Percentiles rank a stretch among this genome's conserved stretches.
Conservation (phyloP, 2,888 invertebrate genomes). For the Noctua fimbriata region DNA sequence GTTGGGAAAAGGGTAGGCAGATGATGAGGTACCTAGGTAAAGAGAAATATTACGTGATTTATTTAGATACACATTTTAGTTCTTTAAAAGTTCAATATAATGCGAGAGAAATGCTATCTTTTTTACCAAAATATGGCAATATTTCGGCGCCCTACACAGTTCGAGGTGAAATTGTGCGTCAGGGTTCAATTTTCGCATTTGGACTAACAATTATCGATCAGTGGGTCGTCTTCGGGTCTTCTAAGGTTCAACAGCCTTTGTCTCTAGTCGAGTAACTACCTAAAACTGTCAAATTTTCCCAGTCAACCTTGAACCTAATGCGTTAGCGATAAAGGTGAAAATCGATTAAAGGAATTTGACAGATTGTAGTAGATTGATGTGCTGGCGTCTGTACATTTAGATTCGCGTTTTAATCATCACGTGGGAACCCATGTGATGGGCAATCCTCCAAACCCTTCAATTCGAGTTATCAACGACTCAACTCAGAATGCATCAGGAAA, state of each 20-base stretch:
- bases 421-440: constrained; percentile 16
- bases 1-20: too few species aligned
- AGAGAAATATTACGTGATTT: background rate
- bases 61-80: background rate
- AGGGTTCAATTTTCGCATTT: background rate
- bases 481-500: constrained; percentile 25
- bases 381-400: background rate
- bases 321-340: background rate
- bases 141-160: background rate
- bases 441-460: constrained; percentile 6
- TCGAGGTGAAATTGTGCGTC: background rate
- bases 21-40: too few species aligned
- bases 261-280: background rate
- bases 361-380: background rate
- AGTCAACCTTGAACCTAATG: too few species aligned
- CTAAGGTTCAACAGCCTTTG: background rate
- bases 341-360: background rate
- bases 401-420: constrained; percentile 8
- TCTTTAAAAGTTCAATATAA: background rate
- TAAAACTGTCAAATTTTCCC: too few species aligned
- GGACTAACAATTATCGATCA: background rate
- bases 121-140: background rate
- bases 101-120: background rate
- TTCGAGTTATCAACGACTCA: constrained; percentile 17
- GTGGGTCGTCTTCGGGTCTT: background rate